These are phyloP conservation scores for Vidua chalybeata DNA, from an alignment of 2,113 vertebrate genomes.

Conservation along the genomic window DNA sequence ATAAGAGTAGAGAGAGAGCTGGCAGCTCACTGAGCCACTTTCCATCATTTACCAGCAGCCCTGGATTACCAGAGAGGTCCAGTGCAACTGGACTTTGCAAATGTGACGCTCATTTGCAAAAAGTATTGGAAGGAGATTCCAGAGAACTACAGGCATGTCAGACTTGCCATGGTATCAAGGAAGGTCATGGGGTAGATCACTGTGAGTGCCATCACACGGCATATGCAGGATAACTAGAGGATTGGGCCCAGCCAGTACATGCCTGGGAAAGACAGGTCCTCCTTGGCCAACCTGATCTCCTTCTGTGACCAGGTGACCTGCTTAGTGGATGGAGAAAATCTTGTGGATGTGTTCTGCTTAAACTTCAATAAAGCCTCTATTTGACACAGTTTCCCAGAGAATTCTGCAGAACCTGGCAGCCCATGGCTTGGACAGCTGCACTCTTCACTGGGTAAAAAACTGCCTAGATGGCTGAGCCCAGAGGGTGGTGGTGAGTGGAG, in stretches of 20 bases:
- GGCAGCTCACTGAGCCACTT: not conserved
- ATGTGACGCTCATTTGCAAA: rapidly evolving
- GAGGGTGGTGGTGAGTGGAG: not conserved
- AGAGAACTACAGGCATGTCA: not conserved
- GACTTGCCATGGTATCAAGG: rapidly evolving
- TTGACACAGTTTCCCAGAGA: not conserved
- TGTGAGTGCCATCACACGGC: rapidly evolving
- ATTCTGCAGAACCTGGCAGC: not conserved
- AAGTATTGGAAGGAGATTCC: not conserved
- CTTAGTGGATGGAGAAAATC: not conserved
- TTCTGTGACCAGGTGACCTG: rapidly evolving
- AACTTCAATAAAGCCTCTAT: not conserved
- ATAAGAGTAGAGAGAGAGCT: not conserved
- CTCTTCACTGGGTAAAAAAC: not conserved
- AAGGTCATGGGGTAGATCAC: not conserved
- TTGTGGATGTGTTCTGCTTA: not conserved
- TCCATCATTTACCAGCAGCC: not conserved
- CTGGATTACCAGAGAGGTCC: not conserved
- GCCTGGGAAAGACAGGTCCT: not conserved
- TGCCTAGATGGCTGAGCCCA: rapidly evolving
- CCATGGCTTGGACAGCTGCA: rapidly evolving
- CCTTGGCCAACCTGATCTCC: not conserved
- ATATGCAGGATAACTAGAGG: not conserved
- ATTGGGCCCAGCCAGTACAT: rapidly evolving
- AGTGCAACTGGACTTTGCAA: not conserved